Base-by-base conservation (phyloP, 1,140 invertebrate genomes). In the Drosophila auraria region DNA sequence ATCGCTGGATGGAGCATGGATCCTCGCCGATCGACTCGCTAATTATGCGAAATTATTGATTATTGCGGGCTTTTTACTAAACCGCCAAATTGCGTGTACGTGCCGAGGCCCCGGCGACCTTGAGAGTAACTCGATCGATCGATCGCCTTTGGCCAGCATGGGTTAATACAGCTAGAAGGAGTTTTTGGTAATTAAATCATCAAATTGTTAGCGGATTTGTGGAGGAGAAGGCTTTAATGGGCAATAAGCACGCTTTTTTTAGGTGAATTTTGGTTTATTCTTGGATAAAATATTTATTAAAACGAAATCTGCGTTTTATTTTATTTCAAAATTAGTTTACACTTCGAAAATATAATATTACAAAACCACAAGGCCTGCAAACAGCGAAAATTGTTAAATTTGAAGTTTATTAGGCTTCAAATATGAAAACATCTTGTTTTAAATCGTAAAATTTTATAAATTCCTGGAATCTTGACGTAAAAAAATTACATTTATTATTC, bases 1-100 rank as follows among this genome's bases (percentile, higher is more conserved):
- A 42, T 9, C 17, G 25, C 25, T 27, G 25, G 25, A 27, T 27
- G 5, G 20, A 20, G 61, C 49, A 23, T n/a, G 42, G 33, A 50
- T 68, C 62, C 53, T 56, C 50, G 54, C 49, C 58, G 72, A 78
- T 68, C 76, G 77, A 62, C 58, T 50, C 77, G 59, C 66, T 87
- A 89, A 87, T 87, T 89, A 87, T 87, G 83, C 64, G 66, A 81
- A 89, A 87, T 87, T 87, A 89, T 87, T 83, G 84, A 87, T 78
- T 89, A 89, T 89, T 87, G 69, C 78, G 61, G 69, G 84, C 64
- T 78, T 87, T 75, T 83, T 80, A 87, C 84, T 81, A 87, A 89
- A 76, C 69, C 81, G 78, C 77, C 77, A 87, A 87, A 87, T 87
- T 89, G 83, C 73, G 72, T 68, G 69, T 78, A 87, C 83, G 83